Conservation (phyloP, 2,113 vertebrate genomes). For the Marcusenius ussheri region DNA sequence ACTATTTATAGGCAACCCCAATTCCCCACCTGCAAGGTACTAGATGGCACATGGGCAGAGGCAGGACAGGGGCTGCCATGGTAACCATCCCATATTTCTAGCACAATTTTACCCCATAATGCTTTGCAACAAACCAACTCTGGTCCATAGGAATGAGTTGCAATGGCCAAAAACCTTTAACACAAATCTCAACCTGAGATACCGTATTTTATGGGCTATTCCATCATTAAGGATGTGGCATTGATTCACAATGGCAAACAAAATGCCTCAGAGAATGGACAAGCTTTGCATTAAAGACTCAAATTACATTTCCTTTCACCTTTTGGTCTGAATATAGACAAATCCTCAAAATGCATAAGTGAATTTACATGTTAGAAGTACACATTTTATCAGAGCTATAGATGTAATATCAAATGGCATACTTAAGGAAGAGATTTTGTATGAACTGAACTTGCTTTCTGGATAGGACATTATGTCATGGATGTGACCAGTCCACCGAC, state of each 20-base stretch:
- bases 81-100: not conserved
- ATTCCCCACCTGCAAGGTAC: not conserved
- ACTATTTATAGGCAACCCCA: not conserved
- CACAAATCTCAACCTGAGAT: not conserved
- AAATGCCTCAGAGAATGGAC: not conserved
- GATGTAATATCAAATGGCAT: not conserved
- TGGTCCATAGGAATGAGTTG: not conserved
- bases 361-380: not conserved
- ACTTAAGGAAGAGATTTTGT: not conserved
- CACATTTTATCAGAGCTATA: not conserved
- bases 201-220: not conserved
- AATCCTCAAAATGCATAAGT: not conserved
- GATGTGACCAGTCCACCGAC: not conserved
- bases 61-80: not conserved
- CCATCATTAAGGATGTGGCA: not conserved
- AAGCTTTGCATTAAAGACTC: not conserved
- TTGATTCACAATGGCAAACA: not conserved
- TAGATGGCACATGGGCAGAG: not conserved
- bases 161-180: not conserved
- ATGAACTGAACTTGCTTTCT: not conserved
- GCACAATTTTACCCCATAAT: not conserved
- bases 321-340: not conserved
- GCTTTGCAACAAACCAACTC: not conserved
- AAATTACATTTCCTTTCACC: not conserved
- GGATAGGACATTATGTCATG: not conserved